Conservation (phyloP, 2,113 vertebrate species). For the Sylvietta virens region DNA sequence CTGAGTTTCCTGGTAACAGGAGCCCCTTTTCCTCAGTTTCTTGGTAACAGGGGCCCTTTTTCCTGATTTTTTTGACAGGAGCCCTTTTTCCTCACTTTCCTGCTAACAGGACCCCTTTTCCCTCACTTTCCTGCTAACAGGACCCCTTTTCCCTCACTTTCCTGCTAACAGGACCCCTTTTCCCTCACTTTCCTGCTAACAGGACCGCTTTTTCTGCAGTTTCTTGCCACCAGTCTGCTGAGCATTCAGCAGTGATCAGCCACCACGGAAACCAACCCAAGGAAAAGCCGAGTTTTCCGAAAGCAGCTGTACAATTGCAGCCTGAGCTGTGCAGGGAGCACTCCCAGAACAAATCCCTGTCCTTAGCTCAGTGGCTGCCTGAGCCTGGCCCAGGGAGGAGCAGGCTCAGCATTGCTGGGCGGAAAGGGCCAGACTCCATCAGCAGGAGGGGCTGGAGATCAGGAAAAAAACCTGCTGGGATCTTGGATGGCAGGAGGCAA, state of each 20-base stretch:
- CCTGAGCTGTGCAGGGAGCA: rapidly evolving
- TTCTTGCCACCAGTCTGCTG: too few species aligned
- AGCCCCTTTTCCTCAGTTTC: not conserved
- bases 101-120: too few species aligned
- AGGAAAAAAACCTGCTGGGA: constrained; percentile 24
- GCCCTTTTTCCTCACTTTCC: too few species aligned
- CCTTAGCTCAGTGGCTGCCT: not conserved
- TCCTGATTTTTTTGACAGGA: too few species aligned
- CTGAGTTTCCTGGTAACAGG: rapidly evolving
- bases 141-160: not conserved
- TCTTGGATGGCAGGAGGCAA: not conserved
- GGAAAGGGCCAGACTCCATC: constrained; percentile 42
- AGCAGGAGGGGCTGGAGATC: constrained; percentile 42
- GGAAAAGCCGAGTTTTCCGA: not conserved
- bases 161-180: not conserved
- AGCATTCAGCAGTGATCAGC: not conserved
- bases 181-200: not conserved
- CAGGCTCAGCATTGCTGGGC: not conserved
- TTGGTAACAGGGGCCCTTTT: not conserved
- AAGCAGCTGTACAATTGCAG: rapidly evolving
- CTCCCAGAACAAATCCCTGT: not conserved
- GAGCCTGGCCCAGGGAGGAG: not conserved
- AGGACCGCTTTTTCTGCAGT: not conserved
- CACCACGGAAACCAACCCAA: rapidly evolving
- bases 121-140: too few species aligned